These are phyloP conservation scores for Sminthurides bifidus DNA, from an alignment of 1,140 invertebrate species.

Conservation along the genomic window DNA sequence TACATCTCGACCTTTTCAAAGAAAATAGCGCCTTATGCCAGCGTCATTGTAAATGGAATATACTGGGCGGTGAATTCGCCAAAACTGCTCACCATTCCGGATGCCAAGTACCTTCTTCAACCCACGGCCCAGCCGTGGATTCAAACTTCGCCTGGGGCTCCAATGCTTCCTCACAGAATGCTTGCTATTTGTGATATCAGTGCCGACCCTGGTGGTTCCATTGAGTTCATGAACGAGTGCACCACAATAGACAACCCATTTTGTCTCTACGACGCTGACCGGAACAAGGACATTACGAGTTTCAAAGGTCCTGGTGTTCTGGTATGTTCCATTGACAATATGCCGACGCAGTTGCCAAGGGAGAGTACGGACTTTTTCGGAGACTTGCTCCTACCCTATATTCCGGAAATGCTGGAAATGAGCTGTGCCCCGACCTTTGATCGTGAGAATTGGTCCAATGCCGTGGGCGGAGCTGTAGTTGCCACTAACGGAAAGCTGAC, in stretches of 20 bases:
- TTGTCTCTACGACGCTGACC: slow-evolving; percentile 94
- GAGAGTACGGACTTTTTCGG: slow-evolving; percentile 98
- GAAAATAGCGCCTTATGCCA: slow-evolving; percentile 95
- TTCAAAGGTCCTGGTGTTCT: slow-evolving; percentile 93
- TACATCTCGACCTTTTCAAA: slow-evolving; percentile 95
- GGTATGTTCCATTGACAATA: slow-evolving; percentile 98
- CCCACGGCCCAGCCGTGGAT: slow-evolving; percentile 85
- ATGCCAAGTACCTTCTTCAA: slow-evolving; percentile 84
- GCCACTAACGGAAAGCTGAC: slow-evolving; percentile 88
- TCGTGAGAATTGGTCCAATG: slow-evolving; percentile 51
- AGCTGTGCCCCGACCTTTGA: not conserved
- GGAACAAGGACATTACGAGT: slow-evolving; percentile 88
- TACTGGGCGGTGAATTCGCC: slow-evolving; percentile 97
- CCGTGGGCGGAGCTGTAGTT: slow-evolving; percentile 73
- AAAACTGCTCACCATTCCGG: slow-evolving; percentile 89
- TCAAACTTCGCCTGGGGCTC: slow-evolving; percentile 67
- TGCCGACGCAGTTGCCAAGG: slow-evolving; percentile 95
- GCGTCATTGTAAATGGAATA: slow-evolving; percentile 93
- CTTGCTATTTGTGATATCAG: slow-evolving; percentile 94
- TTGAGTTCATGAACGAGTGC: slow-evolving; percentile 99
- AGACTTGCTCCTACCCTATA: slow-evolving; percentile 76
- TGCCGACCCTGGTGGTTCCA: slow-evolving; percentile 95
- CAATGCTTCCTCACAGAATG: slow-evolving; percentile 77
- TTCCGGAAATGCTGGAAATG: slow-evolving; percentile 66
- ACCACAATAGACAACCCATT: slow-evolving; percentile 99